Conservation (phyloP, 1,140 invertebrate genomes). For the Bombus picipes region DNA sequence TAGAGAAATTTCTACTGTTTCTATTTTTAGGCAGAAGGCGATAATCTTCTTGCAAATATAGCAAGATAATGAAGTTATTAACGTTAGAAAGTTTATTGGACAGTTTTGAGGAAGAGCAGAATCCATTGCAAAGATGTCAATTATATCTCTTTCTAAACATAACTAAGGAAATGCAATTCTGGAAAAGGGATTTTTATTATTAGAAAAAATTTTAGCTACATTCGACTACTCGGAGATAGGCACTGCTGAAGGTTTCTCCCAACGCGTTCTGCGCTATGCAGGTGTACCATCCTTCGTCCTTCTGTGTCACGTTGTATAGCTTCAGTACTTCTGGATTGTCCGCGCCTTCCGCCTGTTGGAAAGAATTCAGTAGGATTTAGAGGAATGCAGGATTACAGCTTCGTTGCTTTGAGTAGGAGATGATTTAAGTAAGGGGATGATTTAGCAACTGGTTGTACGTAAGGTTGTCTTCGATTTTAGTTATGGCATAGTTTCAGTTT, state of each 20-base stretch:
- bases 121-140: no score
- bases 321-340: conserved; percentile 88
- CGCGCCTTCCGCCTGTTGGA: conserved; percentile 67
- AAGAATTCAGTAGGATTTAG: background rate
- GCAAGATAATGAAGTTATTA: no score
- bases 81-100: no score
- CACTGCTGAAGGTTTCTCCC: conserved; percentile 89
- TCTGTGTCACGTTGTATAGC: conserved; percentile 91
- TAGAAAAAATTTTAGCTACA: conserved; percentile 77
- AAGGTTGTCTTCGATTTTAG: background rate
- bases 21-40: no score
- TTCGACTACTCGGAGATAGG: conserved; percentile 93
- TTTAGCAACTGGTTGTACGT: background rate
- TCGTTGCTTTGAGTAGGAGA: background rate
- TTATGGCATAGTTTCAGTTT: no score
- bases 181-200: no score
- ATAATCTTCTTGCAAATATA: no score
- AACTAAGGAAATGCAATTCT: no score
- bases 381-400: background rate
- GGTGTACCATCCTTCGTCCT: conserved; percentile 96
- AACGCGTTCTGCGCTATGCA: conserved; percentile 93
- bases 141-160: no score
- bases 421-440: background rate
- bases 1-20: background rate
- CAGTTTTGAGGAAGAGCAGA: no score